Percentiles rank a stretch among this genome's conserved stretches.
Evolutionary conservation across 2,888 invertebrate genomes (phyloP).

Genomic region (Bedellia somnulentella): DNA sequence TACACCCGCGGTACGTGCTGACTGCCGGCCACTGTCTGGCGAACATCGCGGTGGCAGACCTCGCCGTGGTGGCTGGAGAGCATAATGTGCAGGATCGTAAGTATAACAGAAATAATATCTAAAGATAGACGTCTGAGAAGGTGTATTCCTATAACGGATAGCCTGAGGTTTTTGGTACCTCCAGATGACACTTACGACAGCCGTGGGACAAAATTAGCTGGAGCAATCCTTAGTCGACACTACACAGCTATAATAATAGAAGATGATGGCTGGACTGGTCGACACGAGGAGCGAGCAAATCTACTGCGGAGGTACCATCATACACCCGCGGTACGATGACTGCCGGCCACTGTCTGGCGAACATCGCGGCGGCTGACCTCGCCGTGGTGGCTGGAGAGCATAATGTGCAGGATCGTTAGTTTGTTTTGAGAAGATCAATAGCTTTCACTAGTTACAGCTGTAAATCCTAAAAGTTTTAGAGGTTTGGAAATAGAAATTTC

Average conservation of each 20-base stretch:
- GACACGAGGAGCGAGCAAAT: slow-evolving; percentile 22
- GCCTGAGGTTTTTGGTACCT: no score
- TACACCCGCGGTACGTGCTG: slow-evolving; percentile 35
- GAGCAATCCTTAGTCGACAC: no score
- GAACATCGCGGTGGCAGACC: slow-evolving; percentile 11
- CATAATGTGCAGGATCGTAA: slow-evolving; percentile 35
- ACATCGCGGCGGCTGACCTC: slow-evolving; percentile 12
- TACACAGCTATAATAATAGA: no score
- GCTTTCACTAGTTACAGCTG: no score
- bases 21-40: slow-evolving; percentile 60
- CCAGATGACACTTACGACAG: no score
- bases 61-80: slow-evolving; percentile 53
- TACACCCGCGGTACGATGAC: slow-evolving; percentile 39
- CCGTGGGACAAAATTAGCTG: no score
- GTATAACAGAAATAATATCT: no score
- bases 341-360: slow-evolving; percentile 55
- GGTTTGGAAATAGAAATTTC: no score
- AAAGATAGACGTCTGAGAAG: no score
- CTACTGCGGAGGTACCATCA: slow-evolving; percentile 59
- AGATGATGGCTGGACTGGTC: slow-evolving; percentile 30
- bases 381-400: slow-evolving; percentile 58
- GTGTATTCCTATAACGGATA: no score
- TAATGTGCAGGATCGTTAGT: slow-evolving; percentile 24
- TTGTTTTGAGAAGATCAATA: no score
- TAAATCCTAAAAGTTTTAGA: no score